Evolutionary conservation across 2,888 invertebrate genomes (phyloP).

Genomic region (Sphinx pinastri): DNA sequence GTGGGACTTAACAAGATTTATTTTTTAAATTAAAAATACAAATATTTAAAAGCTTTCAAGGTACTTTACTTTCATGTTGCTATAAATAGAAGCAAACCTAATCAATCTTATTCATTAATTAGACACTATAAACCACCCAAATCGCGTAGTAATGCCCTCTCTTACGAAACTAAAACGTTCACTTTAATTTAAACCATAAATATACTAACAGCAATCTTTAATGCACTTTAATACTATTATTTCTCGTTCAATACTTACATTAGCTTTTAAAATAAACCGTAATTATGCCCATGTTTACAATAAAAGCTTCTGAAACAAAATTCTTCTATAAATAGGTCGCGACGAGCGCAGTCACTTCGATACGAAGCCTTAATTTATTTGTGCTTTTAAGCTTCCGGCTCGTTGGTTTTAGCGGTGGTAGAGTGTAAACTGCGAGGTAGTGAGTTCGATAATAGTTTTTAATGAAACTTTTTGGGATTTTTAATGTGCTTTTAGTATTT

Average conservation of each 20-base stretch:
- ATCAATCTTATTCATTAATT: not conserved
- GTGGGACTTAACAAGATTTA: too few relatives aligned
- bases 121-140: not conserved
- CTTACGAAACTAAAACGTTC: not conserved
- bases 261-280: slow-evolving; percentile 5
- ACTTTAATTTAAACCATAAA: not conserved
- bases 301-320: not conserved
- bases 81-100: too few relatives aligned
- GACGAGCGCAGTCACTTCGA: not conserved
- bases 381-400: not conserved
- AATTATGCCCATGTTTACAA: slow-evolving; percentile 4
- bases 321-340: slow-evolving; percentile 6
- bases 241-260: not conserved
- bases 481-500: too few relatives aligned
- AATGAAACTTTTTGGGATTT: too few relatives aligned
- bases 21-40: too few relatives aligned
- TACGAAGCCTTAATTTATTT: slow-evolving; percentile 2
- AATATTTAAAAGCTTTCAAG: too few relatives aligned
- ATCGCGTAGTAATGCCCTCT: not conserved
- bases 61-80: too few relatives aligned
- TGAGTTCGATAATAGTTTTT: not conserved
- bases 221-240: not conserved
- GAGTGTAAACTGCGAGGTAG: not conserved
- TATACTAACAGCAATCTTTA: not conserved
- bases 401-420: too few relatives aligned